Conservation (phyloP, 1,140 invertebrate species). For the Adelges cooleyi region DNA sequence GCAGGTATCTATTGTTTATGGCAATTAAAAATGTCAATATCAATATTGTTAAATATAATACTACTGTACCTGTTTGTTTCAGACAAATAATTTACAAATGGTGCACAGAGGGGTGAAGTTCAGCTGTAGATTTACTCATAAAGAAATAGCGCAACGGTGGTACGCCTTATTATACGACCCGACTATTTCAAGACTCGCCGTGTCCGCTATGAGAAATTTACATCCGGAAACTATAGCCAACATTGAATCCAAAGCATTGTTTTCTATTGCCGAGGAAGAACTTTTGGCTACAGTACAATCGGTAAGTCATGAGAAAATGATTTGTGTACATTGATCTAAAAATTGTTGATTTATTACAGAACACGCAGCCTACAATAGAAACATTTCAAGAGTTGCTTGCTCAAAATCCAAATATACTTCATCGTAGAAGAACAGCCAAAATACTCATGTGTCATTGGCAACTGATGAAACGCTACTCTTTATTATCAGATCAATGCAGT, state of each 20-base stretch:
- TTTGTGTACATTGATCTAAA: constrained; percentile 5
- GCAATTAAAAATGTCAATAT: no score
- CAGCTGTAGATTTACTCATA: constrained; percentile 85
- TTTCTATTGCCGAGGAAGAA: constrained; percentile 79
- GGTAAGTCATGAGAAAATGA: constrained; percentile 46
- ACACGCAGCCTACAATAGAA: constrained; percentile 55
- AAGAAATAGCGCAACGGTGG: constrained; percentile 92
- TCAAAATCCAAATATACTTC: constrained; percentile 72
- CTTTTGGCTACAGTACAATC: constrained; percentile 69
- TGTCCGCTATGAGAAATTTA: constrained; percentile 83
- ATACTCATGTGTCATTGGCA: constrained; percentile 80
- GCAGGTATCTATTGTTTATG: constrained; percentile 48
- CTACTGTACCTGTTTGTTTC: no score
- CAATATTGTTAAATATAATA: not conserved
- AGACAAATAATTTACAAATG: constrained; percentile 73
- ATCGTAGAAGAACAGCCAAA: constrained; percentile 75
- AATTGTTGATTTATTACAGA: constrained; percentile 37
- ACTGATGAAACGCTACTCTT: constrained; percentile 82
- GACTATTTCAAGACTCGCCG: constrained; percentile 70
- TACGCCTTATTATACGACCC: constrained; percentile 89
- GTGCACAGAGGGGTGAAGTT: constrained; percentile 91
- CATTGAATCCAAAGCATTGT: constrained; percentile 79
- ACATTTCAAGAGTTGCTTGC: constrained; percentile 79
- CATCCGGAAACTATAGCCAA: constrained; percentile 78
- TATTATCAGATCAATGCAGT: constrained; percentile 79